Percentiles rank a stretch among this genome's conserved stretches.
These are phyloP conservation scores for Paratilapia polleni DNA, from an alignment of 2,113 vertebrate species.

Conservation along the genomic window DNA sequence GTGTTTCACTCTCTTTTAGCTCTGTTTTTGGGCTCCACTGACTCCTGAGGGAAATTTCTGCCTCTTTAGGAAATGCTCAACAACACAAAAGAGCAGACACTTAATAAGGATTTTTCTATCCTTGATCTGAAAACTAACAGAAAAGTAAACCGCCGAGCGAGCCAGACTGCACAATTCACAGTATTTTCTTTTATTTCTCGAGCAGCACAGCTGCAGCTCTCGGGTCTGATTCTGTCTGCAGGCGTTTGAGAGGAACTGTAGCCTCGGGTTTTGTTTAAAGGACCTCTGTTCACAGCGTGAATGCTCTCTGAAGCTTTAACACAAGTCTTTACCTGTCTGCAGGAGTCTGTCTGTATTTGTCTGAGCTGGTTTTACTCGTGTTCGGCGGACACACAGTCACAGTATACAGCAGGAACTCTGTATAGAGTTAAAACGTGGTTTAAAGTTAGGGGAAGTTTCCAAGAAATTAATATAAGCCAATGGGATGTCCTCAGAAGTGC, in stretches of 20 bases:
- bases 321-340: constrained; percentile 62
- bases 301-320: neutral
- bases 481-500: neutral
- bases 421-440: neutral
- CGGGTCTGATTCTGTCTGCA: neutral
- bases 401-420: neutral
- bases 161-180: neutral
- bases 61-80: neutral
- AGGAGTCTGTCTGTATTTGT: neutral
- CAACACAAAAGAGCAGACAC: too few relatives aligned
- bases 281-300: constrained; percentile 1
- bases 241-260: constrained; percentile 18
- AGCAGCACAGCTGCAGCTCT: neutral
- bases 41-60: neutral
- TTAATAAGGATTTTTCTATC: too few relatives aligned
- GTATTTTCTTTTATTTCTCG: neutral
- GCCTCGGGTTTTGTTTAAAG: constrained; percentile 41
- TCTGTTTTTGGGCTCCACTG: neutral
- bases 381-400: neutral
- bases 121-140: neutral
- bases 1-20: neutral
- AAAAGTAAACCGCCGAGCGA: neutral
- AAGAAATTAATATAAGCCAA: neutral
- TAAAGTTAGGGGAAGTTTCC: neutral
- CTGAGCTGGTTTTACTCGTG: constrained; percentile 5